These are phyloP conservation scores for Amphiduros pacificus DNA, from an alignment of 2,888 invertebrate species.

Conservation along the genomic window DNA sequence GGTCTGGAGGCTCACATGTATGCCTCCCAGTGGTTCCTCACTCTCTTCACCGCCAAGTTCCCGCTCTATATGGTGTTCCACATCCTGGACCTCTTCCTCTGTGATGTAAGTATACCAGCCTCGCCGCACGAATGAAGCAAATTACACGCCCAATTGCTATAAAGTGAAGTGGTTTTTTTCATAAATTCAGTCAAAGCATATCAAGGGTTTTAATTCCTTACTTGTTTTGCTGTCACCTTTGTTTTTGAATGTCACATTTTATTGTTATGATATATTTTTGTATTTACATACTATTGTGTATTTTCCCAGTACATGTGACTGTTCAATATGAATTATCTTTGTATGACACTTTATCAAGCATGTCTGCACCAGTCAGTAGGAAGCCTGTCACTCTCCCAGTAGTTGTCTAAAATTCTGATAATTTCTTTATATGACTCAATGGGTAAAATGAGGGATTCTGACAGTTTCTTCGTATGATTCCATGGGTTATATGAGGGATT, in stretches of 20 bases:
- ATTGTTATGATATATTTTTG: background rate
- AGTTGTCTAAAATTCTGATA: background rate
- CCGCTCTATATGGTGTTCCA: slow-evolving; percentile 96
- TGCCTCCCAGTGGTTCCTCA: slow-evolving; percentile 99
- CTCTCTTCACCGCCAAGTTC: slow-evolving; percentile 98
- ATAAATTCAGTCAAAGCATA: background rate
- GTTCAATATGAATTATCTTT: no score
- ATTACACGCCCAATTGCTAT: background rate
- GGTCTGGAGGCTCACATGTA: slow-evolving; percentile 98
- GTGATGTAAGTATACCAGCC: slow-evolving; percentile 53
- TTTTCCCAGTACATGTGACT: background rate
- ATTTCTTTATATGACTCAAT: no score
- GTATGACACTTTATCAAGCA: no score
- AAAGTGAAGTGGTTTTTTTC: background rate
- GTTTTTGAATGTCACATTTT: background rate
- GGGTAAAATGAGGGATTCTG: no score
- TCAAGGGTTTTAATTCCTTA: background rate
- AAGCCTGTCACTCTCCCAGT: background rate
- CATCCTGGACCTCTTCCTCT: slow-evolving; percentile 92
- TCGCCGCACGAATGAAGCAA: background rate
- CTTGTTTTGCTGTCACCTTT: background rate
- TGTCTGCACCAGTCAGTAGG: no score
- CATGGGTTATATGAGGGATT: no score
- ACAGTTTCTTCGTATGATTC: no score
- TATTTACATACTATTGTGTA: no score